Conservation (phyloP, 1,140 invertebrate species). For the Himalopsyche phryganea region DNA sequence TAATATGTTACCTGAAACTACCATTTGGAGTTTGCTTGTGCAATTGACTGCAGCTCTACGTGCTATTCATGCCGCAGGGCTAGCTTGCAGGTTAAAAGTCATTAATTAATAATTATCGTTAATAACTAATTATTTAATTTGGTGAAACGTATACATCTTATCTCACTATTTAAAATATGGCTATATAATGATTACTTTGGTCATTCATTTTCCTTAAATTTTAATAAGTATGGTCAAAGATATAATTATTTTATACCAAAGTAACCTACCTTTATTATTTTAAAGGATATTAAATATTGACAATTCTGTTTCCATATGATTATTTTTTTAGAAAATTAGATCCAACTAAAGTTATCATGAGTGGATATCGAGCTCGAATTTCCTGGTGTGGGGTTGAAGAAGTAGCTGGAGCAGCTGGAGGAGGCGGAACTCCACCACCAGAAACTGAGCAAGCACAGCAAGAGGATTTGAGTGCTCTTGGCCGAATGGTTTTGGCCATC, state of each 20-base stretch:
- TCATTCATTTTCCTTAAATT: too few species aligned
- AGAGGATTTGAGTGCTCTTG: slow-evolving; percentile 88
- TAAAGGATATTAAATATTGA: too few species aligned
- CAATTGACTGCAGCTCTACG: slow-evolving; percentile 93
- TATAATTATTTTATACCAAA: too few species aligned
- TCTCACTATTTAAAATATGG: too few species aligned
- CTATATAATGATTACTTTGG: too few species aligned
- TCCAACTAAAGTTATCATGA: slow-evolving; percentile 87
- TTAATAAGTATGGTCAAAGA: too few species aligned
- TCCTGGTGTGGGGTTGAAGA: slow-evolving; percentile 45
- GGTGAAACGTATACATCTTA: too few species aligned
- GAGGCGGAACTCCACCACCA: not conserved
- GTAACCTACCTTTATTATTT: too few species aligned
- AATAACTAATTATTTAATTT: too few species aligned
- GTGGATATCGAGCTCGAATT: slow-evolving; percentile 63
- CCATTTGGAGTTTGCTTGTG: slow-evolving; percentile 94
- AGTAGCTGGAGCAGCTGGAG: slow-evolving; percentile 26
- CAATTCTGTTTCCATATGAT: too few species aligned
- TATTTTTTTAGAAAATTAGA: slow-evolving; percentile 75
- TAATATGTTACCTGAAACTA: slow-evolving; percentile 77
- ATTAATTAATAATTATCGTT: too few species aligned
- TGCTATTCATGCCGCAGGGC: slow-evolving; percentile 81
- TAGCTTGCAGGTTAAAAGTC: slow-evolving; percentile 70
- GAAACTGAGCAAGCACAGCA: slow-evolving; percentile 57
- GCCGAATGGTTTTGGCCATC: slow-evolving; percentile 86